These are phyloP conservation scores for Pipistrellus pygmaeus DNA, from an alignment of 2,797 vertebrate genomes.

Conservation along the genomic window DNA sequence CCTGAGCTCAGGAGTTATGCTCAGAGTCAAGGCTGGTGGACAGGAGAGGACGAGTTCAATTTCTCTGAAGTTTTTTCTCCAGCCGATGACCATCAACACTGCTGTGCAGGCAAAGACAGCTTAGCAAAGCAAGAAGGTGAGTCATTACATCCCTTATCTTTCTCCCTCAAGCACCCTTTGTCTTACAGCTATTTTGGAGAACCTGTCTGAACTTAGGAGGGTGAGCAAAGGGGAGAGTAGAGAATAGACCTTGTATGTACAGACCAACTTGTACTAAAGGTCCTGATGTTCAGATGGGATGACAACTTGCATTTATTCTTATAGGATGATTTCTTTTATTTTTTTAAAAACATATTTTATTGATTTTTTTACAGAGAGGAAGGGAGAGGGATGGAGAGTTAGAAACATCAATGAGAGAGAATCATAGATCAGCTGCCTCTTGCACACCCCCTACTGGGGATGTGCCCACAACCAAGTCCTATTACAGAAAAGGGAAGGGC, in stretches of 20 bases:
- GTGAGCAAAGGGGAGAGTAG: not conserved
- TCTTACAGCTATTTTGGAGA: not conserved
- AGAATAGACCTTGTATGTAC: not conserved
- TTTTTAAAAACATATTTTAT: too few species aligned
- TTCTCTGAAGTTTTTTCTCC: conserved; percentile 90
- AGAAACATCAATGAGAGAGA: too few species aligned
- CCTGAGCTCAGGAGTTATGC: conserved; percentile 88
- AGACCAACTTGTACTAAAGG: not conserved
- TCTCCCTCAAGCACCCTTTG: not conserved
- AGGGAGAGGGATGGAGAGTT: too few species aligned
- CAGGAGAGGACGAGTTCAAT: conserved; percentile 88
- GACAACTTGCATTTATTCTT: not conserved
- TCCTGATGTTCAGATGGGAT: not conserved
- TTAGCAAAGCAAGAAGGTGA: conserved; percentile 89
- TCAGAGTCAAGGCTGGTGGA: conserved; percentile 91
- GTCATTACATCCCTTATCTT: not conserved
- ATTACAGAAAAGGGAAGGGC: too few species aligned
- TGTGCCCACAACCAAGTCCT: too few species aligned
- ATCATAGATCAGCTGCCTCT: too few species aligned
- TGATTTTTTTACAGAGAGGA: too few species aligned
- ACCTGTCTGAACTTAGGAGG: not conserved
- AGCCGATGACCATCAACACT: conserved; percentile 81
- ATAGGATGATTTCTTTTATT: not conserved
- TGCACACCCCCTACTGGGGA: too few species aligned
- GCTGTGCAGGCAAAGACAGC: conserved; percentile 85